phyloP scores from a whole-genome alignment of 2,797 vertebrate genomes.

The Periparus ater region DNA sequence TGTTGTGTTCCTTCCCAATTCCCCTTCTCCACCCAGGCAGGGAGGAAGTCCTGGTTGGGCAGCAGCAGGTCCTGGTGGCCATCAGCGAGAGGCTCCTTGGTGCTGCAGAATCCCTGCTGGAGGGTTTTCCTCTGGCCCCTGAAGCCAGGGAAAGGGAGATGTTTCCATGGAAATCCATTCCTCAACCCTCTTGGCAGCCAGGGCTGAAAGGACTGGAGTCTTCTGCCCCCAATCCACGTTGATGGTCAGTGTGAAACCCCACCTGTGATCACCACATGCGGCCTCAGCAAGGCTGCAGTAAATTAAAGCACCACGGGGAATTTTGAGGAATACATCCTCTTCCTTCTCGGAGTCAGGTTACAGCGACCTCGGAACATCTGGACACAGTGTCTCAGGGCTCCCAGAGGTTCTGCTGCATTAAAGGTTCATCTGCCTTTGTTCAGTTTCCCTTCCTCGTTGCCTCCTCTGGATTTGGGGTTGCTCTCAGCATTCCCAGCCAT shows the following conservation, averaged over 20 bases:
- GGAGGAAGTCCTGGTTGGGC: neutral
- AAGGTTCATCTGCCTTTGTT: slow-evolving; percentile 50
- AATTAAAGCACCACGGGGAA: slow-evolving; percentile 65
- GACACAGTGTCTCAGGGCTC: slow-evolving; percentile 54
- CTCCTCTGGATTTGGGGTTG: neutral
- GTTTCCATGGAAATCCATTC: slow-evolving; percentile 14
- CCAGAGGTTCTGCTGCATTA: slow-evolving; percentile 45
- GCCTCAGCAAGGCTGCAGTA: slow-evolving; percentile 55
- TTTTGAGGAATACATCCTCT: slow-evolving; percentile 68
- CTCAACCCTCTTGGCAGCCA: neutral
- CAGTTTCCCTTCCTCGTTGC: neutral
- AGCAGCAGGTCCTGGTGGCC: neutral
- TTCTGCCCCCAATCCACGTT: slow-evolving; percentile 26
- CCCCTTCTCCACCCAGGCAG: neutral
- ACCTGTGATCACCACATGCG: slow-evolving; percentile 59
- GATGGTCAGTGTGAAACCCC: slow-evolving; percentile 37
- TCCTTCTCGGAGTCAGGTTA: slow-evolving; percentile 73
- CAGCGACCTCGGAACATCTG: slow-evolving; percentile 70
- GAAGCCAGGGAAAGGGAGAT: neutral
- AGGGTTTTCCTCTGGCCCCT: neutral
- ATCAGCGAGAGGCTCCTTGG: neutral
- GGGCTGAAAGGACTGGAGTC: neutral
- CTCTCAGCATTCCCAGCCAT: neutral
- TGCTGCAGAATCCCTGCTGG: neutral
- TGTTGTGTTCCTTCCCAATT: neutral